phyloP scores from a whole-genome alignment of 2,113 vertebrate genomes.

The Varanus komodoensis region DNA sequence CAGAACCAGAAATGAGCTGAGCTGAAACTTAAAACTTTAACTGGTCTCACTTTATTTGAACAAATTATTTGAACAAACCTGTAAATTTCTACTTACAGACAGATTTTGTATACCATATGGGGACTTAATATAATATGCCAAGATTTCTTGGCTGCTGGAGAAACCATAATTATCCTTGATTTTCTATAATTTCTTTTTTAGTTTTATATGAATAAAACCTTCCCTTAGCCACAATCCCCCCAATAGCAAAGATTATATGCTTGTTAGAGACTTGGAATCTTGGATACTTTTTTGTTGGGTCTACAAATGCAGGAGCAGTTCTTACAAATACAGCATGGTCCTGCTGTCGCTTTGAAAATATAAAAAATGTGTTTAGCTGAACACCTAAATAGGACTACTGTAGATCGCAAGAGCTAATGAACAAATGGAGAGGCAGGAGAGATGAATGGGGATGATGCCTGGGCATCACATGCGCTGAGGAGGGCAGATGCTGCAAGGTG shows the following conservation, averaged over 20 bases:
- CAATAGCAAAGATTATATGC: neutral
- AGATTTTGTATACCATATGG: accelerated
- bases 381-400: neutral
- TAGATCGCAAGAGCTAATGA: neutral
- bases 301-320: neutral
- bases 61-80: neutral
- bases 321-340: neutral
- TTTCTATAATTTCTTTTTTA: neutral
- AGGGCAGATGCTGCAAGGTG: neutral
- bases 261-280: neutral
- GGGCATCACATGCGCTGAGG: neutral
- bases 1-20: neutral
- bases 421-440: neutral
- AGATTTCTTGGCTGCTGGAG: neutral
- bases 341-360: neutral
- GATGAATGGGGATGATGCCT: neutral
- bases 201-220: neutral
- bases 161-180: neutral
- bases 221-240: neutral
- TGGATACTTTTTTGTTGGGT: neutral
- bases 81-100: neutral
- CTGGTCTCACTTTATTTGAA: neutral
- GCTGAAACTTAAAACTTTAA: neutral
- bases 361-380: neutral
- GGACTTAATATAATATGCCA: neutral